A percentile compares a stretch with the other conserved stretches of the same genome.
Evolutionary conservation across 2,888 invertebrate species (phyloP).

Genomic region (Parascotia fuliginaria): DNA sequence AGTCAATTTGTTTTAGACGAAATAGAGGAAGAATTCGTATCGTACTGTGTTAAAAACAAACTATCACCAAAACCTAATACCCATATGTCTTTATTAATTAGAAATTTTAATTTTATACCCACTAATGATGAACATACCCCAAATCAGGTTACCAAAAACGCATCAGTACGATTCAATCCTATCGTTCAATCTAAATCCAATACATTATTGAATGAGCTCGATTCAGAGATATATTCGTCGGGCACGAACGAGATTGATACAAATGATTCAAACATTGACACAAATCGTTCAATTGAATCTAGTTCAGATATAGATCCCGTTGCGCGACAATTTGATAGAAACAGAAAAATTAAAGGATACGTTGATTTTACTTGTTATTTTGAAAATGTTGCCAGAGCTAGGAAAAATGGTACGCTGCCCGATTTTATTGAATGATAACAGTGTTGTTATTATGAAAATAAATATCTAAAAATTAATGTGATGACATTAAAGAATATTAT

Average conservation of each 20-base stretch:
- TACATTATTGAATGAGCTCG: slow-evolving; percentile 73
- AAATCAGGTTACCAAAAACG: slow-evolving; percentile 73
- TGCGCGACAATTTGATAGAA: slow-evolving; percentile 82
- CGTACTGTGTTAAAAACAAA: slow-evolving; percentile 88
- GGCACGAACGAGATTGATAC: slow-evolving; percentile 57
- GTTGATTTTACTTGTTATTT: slow-evolving; percentile 94
- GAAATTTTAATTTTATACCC: slow-evolving; percentile 93
- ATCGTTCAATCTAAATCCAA: slow-evolving; percentile 84
- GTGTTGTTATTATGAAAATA: too few species aligned
- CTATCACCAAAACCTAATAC: slow-evolving; percentile 88
- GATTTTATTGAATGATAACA: slow-evolving; percentile 78
- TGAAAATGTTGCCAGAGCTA: slow-evolving; percentile 88
- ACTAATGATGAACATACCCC: slow-evolving; percentile 70
- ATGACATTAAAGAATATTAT: too few species aligned
- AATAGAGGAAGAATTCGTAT: slow-evolving; percentile 93
- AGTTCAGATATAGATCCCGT: slow-evolving; percentile 73
- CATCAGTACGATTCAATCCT: slow-evolving; percentile 87
- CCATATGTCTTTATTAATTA: slow-evolving; percentile 93
- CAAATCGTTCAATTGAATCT: slow-evolving; percentile 74
- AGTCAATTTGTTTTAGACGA: slow-evolving; percentile 95
- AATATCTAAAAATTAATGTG: too few species aligned
- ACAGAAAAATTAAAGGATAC: slow-evolving; percentile 91
- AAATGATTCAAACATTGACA: slow-evolving; percentile 69
- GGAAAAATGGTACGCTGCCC: slow-evolving; percentile 88
- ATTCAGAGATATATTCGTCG: slow-evolving; percentile 74